These are phyloP conservation scores for Drosophila arizonae DNA, from an alignment of 1,140 invertebrate genomes.

Conservation along the genomic window DNA sequence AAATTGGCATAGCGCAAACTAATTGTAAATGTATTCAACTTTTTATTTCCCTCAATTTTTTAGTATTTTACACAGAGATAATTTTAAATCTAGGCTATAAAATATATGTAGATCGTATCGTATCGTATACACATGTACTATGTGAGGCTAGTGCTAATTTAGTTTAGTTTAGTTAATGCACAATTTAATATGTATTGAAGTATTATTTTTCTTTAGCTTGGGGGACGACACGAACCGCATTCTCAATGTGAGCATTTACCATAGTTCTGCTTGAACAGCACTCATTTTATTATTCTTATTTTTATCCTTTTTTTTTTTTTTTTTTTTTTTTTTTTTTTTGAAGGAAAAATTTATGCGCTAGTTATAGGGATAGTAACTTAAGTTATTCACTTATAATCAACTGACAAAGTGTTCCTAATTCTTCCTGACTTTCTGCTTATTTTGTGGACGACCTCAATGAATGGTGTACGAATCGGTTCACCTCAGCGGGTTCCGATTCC, in stretches of 20 bases:
- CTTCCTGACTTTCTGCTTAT: background rate
- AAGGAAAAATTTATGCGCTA: conserved; percentile 16
- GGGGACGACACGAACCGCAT: conserved; percentile 25
- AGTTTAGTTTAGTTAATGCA: conserved; percentile 43
- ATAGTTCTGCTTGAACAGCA: conserved; percentile 14
- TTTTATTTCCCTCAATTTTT: background rate
- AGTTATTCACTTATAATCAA: conserved; percentile 15
- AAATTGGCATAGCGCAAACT: conserved; percentile 21
- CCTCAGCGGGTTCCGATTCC: conserved; percentile 81
- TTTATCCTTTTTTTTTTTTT: background rate
- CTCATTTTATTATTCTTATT: conserved; percentile 17
- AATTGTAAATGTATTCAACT: conserved; percentile 30
- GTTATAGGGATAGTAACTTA: conserved; percentile 24
- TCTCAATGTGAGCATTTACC: conserved; percentile 26
- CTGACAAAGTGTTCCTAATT: conserved; percentile 3
- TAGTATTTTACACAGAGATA: conserved; percentile 44
- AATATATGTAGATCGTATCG: conserved; percentile 23
- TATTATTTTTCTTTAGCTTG: conserved; percentile 20
- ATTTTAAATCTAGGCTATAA: conserved; percentile 33
- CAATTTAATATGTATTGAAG: conserved; percentile 30
- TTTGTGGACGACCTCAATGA: conserved; percentile 23
- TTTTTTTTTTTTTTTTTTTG: background rate
- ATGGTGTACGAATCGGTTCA: conserved; percentile 78
- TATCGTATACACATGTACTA: conserved; percentile 45
- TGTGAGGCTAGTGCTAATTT: conserved; percentile 13